These are phyloP conservation scores for Synanthedon vespiformis DNA, from an alignment of 2,888 invertebrate species.

Conservation along the genomic window DNA sequence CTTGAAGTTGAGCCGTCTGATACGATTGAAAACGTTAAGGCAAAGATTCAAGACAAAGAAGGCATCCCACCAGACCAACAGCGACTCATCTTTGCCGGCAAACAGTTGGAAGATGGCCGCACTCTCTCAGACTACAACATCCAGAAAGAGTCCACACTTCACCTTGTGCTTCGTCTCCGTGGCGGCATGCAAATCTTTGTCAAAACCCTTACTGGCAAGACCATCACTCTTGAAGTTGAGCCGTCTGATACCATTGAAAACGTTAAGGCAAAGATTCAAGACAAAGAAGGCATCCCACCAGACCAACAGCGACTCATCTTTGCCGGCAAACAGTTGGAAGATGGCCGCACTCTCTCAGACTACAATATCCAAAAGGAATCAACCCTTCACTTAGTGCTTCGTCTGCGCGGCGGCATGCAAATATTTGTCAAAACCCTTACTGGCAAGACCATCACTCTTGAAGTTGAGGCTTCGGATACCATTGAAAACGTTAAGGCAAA, in stretches of 20 bases:
- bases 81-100: slow-evolving; percentile 41
- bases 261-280: slow-evolving; percentile 47
- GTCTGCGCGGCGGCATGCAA: slow-evolving; percentile 34
- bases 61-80: slow-evolving; percentile 48
- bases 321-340: slow-evolving; percentile 42
- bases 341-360: slow-evolving; percentile 41
- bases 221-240: slow-evolving; percentile 40
- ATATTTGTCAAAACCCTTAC: slow-evolving; percentile 10
- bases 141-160: slow-evolving; percentile 48
- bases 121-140: slow-evolving; percentile 51
- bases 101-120: slow-evolving; percentile 49
- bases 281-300: slow-evolving; percentile 45
- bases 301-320: slow-evolving; percentile 45
- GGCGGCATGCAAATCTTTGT: slow-evolving; percentile 51
- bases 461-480: slow-evolving; percentile 8
- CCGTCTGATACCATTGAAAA: slow-evolving; percentile 43
- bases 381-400: slow-evolving; percentile 34
- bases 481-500: slow-evolving; percentile 11
- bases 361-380: slow-evolving; percentile 48
- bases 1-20: slow-evolving; percentile 14
- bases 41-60: slow-evolving; percentile 45
- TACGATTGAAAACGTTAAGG: slow-evolving; percentile 47
- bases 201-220: slow-evolving; percentile 40
- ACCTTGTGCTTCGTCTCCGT: slow-evolving; percentile 41
- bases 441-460: slow-evolving; percentile 9